phyloP scores from a whole-genome alignment of 2,888 invertebrate genomes.

The Leptarthrus brevirostris region DNA sequence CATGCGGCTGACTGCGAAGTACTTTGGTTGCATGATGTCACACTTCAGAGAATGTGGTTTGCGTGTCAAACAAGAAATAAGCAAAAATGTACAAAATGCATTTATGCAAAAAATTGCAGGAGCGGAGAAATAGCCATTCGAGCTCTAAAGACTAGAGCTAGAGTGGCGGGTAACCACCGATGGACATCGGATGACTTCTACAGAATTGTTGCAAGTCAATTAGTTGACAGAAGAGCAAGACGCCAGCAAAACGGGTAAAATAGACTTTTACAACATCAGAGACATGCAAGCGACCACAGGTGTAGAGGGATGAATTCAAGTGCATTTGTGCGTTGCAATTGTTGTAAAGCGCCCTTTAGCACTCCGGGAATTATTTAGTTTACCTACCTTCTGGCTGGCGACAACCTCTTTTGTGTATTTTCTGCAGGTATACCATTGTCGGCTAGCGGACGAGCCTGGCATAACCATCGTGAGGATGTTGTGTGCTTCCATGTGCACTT shows the following conservation, averaged over 20 bases:
- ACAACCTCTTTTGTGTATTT: background rate
- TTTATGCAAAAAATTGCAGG: constrained; percentile 26
- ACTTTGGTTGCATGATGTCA: constrained; percentile 53
- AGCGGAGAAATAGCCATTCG: background rate
- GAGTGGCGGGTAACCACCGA: too few relatives aligned
- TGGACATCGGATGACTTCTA: background rate
- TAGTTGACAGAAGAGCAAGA: background rate
- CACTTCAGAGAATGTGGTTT: constrained; percentile 54
- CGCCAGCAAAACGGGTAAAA: too few relatives aligned
- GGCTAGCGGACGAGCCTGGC: constrained; percentile 5
- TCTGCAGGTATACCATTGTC: background rate
- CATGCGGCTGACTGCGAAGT: background rate
- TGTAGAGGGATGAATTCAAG: background rate
- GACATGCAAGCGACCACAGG: background rate
- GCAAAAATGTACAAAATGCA: constrained; percentile 50
- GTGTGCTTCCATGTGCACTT: constrained; percentile 54
- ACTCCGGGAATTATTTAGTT: constrained; percentile 25
- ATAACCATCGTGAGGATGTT: constrained; percentile 1
- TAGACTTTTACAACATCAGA: too few relatives aligned
- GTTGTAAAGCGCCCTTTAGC: constrained; percentile 48
- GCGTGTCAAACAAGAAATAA: constrained; percentile 52
- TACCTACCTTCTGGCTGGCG: background rate
- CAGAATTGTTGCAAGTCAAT: background rate
- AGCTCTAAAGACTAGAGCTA: constrained; percentile 3
- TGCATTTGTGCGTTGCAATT: constrained; percentile 42